Evolutionary conservation across 30 jellyfish, hydroid and myxozoan genomes (phyloP), one percentile per base, ranked within the genome.

Genomic region (Morbakka virulenta): DNA sequence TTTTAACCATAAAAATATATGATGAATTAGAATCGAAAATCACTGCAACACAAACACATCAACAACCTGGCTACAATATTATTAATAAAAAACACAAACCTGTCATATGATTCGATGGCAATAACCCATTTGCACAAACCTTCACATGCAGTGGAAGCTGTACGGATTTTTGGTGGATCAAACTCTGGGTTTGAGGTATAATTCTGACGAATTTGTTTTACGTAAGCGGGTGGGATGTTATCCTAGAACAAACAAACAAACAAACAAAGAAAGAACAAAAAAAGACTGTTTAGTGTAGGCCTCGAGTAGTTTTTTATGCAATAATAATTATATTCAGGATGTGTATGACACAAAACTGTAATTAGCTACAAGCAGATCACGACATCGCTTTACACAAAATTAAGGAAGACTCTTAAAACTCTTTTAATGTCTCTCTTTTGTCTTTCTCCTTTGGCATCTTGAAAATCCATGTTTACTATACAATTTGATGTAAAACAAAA

Each of bases 101-200:
- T 85, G 88, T 93, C 99, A 64, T 93, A 93, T 6, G 99, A 82
- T 25, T 93, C 99, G 79, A 93, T 93, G 17, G 99, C 99, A n/a
- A 93, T 84, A n/a, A 93, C 99, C 99, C 99, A 93, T 86, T 85
- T 85, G 82, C 99, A 93, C 41, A 93, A 83, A 4, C 99, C 99
- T 71, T 93, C 99, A 0, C 96, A 96, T 6, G 99, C 99, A 2
- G 97, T 93, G 23, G 99, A 93, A 12, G 99, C 99, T 0, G 89
- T 48, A 41, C 89, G 89, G 89, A 93, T 86, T 57, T 93, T 93
- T 28, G 71, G 96, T 9, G 99, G 99, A 6, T 69, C 95, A 71
- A 93, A 93, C 35, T 93, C 99, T 0, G 99, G 99, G 62, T 93
- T 94, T 67, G 91, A 66, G 26, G 88, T 67, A 73, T 80, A 93